A percentile compares a stretch with the other conserved stretches of the same genome.
Conservation (phyloP, 2,113 vertebrate species). For the Nothoprocta perdicaria region DNA sequence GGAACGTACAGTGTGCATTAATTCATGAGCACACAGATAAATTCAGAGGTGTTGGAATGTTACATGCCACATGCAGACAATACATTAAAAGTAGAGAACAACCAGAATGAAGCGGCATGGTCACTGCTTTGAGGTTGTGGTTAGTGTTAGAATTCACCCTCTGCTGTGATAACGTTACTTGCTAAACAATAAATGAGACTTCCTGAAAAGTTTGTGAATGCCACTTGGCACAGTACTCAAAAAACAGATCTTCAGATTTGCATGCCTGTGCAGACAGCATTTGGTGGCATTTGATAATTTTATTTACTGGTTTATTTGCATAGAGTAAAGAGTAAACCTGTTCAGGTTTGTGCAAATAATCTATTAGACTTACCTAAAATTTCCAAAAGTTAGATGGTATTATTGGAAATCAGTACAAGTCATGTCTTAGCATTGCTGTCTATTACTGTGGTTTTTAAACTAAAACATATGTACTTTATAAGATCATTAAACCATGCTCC, state of each 20-base stretch:
- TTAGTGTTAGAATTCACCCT: not conserved
- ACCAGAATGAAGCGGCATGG: not conserved
- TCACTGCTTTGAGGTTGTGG: not conserved
- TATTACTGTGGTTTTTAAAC: not conserved
- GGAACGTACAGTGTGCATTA: not conserved
- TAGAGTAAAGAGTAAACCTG: too few species aligned
- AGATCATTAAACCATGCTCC: not conserved
- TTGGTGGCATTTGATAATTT: not conserved
- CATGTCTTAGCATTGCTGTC: not conserved
- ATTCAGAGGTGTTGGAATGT: not conserved
- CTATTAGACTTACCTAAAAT: not conserved
- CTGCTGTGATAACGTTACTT: not conserved
- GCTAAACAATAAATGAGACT: not conserved
- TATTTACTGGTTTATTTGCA: too few species aligned
- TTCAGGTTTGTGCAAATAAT: not conserved
- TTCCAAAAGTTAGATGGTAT: not conserved
- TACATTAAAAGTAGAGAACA: not conserved
- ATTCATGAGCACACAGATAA: not conserved
- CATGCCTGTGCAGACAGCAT: not conserved
- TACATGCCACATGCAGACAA: not conserved
- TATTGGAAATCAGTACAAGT: not conserved
- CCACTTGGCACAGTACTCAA: not conserved
- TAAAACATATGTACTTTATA: not conserved
- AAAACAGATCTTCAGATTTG: not conserved
- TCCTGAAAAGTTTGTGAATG: not conserved